phyloP scores from a whole-genome alignment of 2,888 invertebrate species.

The Stomorhina lunata region DNA sequence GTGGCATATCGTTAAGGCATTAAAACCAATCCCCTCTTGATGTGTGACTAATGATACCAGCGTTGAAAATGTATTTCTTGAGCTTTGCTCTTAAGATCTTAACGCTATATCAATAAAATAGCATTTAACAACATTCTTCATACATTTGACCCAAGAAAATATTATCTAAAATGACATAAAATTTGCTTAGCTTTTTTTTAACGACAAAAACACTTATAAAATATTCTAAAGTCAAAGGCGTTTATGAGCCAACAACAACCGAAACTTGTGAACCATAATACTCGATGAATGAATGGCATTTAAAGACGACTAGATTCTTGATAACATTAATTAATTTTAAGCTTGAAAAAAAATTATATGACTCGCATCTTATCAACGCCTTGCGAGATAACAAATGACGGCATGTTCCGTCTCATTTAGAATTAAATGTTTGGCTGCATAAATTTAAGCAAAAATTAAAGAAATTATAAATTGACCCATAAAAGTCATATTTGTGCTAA shows the following conservation, averaged over 20 bases:
- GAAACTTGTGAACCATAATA: not conserved
- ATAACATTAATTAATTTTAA: slow-evolving; percentile 11
- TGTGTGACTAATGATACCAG: not conserved
- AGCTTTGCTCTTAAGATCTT: not conserved
- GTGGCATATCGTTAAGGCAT: not conserved
- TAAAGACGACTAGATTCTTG: not conserved
- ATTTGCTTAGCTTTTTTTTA: not conserved
- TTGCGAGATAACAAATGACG: not conserved
- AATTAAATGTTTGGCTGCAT: not conserved
- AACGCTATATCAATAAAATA: not conserved
- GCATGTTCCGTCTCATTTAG: not conserved
- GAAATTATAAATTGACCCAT: slow-evolving; percentile 10
- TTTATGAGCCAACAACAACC: not conserved
- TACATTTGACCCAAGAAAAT: slow-evolving; percentile 8
- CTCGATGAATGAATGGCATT: not conserved
- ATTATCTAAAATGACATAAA: not conserved
- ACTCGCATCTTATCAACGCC: not conserved
- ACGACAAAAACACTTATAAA: not conserved
- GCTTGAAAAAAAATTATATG: not conserved
- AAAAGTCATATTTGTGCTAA: slow-evolving; percentile 19
- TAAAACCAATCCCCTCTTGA: not conserved
- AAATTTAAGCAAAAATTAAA: not conserved
- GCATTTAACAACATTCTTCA: slow-evolving; percentile 1
- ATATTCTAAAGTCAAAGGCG: not conserved
- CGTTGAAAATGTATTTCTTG: not conserved